phyloP scores from a whole-genome alignment of 2,113 vertebrate genomes.

The Mungos mungo region DNA sequence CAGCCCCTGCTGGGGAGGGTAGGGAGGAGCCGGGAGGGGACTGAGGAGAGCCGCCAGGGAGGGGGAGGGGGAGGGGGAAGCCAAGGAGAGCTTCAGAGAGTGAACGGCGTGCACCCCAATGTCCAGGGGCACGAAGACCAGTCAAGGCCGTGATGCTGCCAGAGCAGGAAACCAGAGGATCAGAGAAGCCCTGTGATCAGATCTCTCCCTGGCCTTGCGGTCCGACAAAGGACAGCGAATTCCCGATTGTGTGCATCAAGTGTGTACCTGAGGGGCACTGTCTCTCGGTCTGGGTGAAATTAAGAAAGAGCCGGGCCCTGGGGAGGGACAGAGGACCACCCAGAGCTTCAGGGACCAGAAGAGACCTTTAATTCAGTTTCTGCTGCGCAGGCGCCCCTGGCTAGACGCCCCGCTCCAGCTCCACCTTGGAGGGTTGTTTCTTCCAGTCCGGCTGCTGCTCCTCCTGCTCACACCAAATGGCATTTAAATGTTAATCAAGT shows the following conservation, averaged over 20 bases:
- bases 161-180: not conserved
- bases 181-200: not conserved
- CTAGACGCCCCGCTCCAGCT: slow-evolving; percentile 64
- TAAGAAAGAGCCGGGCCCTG: not conserved
- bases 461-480: slow-evolving; percentile 84
- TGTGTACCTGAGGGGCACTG: not conserved
- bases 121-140: not conserved
- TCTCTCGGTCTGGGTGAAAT: not conserved
- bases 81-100: not conserved
- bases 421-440: slow-evolving; percentile 82
- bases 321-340: not conserved
- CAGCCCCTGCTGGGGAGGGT: not conserved
- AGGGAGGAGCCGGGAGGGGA: no score
- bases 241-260: not conserved
- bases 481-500: slow-evolving; percentile 92
- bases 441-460: slow-evolving; percentile 72
- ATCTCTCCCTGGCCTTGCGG: rapidly evolving
- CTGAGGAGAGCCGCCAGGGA: not conserved
- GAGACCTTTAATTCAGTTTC: slow-evolving; percentile 71
- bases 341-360: slow-evolving; percentile 32
- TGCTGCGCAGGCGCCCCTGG: slow-evolving; percentile 67
- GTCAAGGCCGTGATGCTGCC: rapidly evolving
- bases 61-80: not conserved
- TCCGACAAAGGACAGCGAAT: not conserved
- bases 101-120: not conserved